Base-by-base conservation (phyloP, 2,888 invertebrate species). In the Nipponacmea schrenckii region DNA sequence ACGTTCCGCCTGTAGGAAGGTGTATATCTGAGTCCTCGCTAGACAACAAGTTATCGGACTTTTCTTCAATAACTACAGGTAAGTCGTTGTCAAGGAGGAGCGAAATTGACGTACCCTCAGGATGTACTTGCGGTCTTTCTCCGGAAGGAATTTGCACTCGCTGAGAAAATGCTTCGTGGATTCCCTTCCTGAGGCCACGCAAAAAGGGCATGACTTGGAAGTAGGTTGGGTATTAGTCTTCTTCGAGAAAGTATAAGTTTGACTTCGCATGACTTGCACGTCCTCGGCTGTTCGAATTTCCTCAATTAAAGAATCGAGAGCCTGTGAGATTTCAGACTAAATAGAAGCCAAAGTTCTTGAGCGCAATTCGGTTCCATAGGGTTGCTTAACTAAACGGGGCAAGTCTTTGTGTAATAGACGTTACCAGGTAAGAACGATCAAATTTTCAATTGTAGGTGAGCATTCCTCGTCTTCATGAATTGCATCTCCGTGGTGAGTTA, bases 311-410 rank as follows among this genome's bases (percentile, higher is more conserved):
- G 73, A 75, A 20, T 69, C 64, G 12, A 79, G 64, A 17, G 79
- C 75, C 20, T 67, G 69, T 1, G 76, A 79, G 8, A 80, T 80
- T 64, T 80, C 77, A 0, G 77, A 75, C 68, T 78, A 79, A 7
- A 79, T 70, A 12, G 77, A 77, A 17, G 77, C 77, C 1, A 79
- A 62, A n/a, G 79, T 79, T 8, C 68, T 65, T 2, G 72, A 69
- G 1, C 78, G 62, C 12, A 78, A 56, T 44, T 81, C 77, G 10
- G 79, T 76, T 0, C 75, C 77, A 63, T 76, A 78, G 1, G 75
- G n/a, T 69, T 81, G 80, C 67, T 80, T 80, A 0, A 78, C 76
- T 1, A 77, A 64, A 0, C 14, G 14, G 14, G 79, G 78, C 1
- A 81, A 66, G n/a, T 76, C 77, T 17, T 26, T 46, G 63, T 76